Percentiles rank a stretch among this genome's conserved stretches.
Evolutionary conservation across 2,888 invertebrate species (phyloP).

Genomic region (Drosophila acutilabella): DNA sequence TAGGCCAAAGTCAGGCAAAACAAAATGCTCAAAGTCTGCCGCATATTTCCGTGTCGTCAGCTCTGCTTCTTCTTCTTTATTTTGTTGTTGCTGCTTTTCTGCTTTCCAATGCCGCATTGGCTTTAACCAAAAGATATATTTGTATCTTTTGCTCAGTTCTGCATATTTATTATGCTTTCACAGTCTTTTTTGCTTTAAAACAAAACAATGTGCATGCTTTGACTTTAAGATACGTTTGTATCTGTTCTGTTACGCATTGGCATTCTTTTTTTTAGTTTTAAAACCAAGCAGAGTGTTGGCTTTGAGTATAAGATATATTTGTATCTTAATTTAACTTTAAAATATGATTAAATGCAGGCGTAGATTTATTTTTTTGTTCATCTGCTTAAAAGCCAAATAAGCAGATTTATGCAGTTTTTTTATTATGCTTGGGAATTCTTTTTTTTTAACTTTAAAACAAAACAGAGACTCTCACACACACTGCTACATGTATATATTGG

Average conservation of each 20-base stretch:
- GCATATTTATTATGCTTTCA: slow-evolving; percentile 26
- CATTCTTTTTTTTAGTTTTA: too few relatives aligned
- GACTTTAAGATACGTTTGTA: too few relatives aligned
- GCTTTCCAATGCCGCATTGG: slow-evolving; percentile 31
- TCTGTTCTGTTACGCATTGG: too few relatives aligned
- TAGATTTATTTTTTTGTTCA: slow-evolving; percentile 49
- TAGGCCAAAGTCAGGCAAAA: slow-evolving; percentile 19
- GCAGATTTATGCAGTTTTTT: slow-evolving; percentile 4
- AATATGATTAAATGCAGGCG: too few relatives aligned
- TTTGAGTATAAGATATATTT: too few relatives aligned
- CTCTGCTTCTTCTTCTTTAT: too few relatives aligned
- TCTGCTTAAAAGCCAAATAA: neutral
- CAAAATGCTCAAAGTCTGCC: slow-evolving; percentile 2
- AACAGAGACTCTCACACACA: slow-evolving; percentile 26
- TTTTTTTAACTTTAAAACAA: slow-evolving; percentile 23
- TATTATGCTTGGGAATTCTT: slow-evolving; percentile 19
- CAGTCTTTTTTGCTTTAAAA: slow-evolving; percentile 15
- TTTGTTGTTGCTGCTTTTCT: slow-evolving; percentile 7
- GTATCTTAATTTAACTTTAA: too few relatives aligned
- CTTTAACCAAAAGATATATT: slow-evolving; percentile 55
- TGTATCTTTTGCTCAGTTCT: slow-evolving; percentile 31
- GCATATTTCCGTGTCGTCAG: slow-evolving; percentile 42
- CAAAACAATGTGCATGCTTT: slow-evolving; percentile 38
- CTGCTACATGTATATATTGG: slow-evolving; percentile 13
- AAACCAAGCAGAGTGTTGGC: too few relatives aligned